Evolutionary conservation across 2,888 invertebrate species (phyloP).

Genomic region (Polyommatus icarus): DNA sequence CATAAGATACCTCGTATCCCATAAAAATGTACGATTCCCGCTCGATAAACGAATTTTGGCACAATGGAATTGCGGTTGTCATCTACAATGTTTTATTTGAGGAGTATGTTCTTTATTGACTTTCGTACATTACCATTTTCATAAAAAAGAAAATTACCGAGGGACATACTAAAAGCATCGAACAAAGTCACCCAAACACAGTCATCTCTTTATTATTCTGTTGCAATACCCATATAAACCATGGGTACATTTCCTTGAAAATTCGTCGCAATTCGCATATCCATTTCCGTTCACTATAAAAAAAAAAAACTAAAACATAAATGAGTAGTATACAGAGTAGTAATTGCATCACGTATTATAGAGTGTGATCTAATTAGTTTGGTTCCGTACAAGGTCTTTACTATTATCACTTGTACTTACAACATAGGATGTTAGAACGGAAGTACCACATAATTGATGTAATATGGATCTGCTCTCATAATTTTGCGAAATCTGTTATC

Average conservation of each 20-base stretch:
- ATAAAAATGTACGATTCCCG: too few relatives aligned
- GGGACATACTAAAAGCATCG: too few relatives aligned
- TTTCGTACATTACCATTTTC: too few relatives aligned
- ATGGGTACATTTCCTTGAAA: neutral
- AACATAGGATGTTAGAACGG: slow-evolving; percentile 64
- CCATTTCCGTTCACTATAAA: neutral
- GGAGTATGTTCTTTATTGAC: too few relatives aligned
- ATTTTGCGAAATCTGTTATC: slow-evolving; percentile 28
- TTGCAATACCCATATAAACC: too few relatives aligned
- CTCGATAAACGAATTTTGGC: too few relatives aligned
- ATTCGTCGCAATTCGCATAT: neutral
- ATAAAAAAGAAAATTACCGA: too few relatives aligned
- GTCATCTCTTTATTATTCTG: too few relatives aligned
- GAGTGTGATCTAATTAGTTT: slow-evolving; percentile 50
- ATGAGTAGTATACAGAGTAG: slow-evolving; percentile 3
- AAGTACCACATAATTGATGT: slow-evolving; percentile 22
- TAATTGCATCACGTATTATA: slow-evolving; percentile 35
- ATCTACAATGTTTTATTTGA: too few relatives aligned
- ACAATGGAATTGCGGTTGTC: too few relatives aligned
- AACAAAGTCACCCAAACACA: too few relatives aligned
- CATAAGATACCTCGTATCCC: too few relatives aligned
- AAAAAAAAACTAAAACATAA: neutral
- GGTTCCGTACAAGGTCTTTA: slow-evolving; percentile 58
- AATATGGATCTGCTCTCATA: slow-evolving; percentile 24
- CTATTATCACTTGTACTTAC: slow-evolving; percentile 56